Percentiles rank a stretch among this genome's conserved stretches.
Conservation (phyloP, 2,797 vertebrate species). For the Rallus crepitans region DNA sequence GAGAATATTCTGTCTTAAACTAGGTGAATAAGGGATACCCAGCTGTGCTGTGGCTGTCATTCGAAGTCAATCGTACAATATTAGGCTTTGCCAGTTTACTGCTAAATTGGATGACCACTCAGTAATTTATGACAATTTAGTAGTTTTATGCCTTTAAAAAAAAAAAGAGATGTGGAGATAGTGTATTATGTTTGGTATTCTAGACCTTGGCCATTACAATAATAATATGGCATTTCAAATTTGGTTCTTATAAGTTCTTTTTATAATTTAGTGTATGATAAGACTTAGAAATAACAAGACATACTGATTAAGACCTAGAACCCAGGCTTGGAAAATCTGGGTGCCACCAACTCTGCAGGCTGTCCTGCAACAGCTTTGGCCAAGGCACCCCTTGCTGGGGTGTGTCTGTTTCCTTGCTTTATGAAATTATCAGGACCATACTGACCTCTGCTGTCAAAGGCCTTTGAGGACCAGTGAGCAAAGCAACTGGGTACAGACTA, state of each 20-base stretch:
- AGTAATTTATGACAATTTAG: neutral
- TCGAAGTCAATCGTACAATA: neutral
- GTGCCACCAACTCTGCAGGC: neutral
- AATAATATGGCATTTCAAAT: neutral
- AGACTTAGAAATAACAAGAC: neutral
- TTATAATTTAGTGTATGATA: neutral
- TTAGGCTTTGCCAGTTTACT: neutral
- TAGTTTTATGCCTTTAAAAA: neutral
- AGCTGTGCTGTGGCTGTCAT: neutral
- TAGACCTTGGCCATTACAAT: neutral
- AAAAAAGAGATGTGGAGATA: neutral
- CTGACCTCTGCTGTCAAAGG: neutral
- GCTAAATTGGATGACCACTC: neutral
- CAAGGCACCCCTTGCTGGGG: neutral
- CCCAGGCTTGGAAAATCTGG: neutral
- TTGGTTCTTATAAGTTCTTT: neutral
- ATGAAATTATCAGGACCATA: neutral
- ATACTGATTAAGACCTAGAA: neutral
- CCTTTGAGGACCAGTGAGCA: neutral
- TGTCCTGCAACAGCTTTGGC: neutral
- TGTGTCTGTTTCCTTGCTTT: rapidly evolving
- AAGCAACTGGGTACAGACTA: neutral
- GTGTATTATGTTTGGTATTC: neutral
- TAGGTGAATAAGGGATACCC: neutral
- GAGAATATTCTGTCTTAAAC: neutral